phyloP scores from a whole-genome alignment of 2,797 vertebrate species.

The Phyllotis vaccarum region DNA sequence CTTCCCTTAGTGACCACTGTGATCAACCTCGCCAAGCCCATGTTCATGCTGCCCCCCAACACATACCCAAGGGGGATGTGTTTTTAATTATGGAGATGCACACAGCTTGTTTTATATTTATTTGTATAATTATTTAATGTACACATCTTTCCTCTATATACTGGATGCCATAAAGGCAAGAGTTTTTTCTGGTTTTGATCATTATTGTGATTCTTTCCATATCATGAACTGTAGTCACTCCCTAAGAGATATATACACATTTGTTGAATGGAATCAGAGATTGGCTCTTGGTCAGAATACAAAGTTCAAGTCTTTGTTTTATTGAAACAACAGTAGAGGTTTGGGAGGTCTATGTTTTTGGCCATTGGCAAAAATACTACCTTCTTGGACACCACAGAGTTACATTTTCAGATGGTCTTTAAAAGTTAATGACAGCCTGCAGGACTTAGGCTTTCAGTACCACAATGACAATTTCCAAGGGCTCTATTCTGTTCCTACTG shows the following conservation, averaged over 20 bases:
- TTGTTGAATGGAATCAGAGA: not conserved
- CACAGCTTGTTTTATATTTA: not conserved
- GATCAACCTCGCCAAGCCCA: not conserved
- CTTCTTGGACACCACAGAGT: not conserved
- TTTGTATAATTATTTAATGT: not conserved
- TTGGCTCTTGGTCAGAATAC: not conserved
- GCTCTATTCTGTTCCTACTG: not conserved
- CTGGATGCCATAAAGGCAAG: not conserved
- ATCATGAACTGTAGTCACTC: not conserved
- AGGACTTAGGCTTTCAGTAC: constrained; percentile 33
- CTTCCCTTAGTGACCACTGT: not conserved
- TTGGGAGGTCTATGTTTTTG: not conserved
- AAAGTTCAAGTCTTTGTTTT: constrained; percentile 8
- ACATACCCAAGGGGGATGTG: not conserved
- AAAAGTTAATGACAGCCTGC: constrained; percentile 23
- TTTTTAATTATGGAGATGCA: not conserved
- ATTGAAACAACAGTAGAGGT: not conserved
- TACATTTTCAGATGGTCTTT: constrained; percentile 41
- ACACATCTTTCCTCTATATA: not conserved
- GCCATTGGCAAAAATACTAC: not conserved
- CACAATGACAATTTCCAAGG: not conserved
- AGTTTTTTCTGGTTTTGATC: constrained; percentile 20
- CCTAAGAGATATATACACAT: not conserved
- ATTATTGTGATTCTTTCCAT: not conserved
- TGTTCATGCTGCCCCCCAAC: not conserved